Evolutionary conservation across 2,113 vertebrate genomes (phyloP).

Genomic region (Ctenomys sociabilis): DNA sequence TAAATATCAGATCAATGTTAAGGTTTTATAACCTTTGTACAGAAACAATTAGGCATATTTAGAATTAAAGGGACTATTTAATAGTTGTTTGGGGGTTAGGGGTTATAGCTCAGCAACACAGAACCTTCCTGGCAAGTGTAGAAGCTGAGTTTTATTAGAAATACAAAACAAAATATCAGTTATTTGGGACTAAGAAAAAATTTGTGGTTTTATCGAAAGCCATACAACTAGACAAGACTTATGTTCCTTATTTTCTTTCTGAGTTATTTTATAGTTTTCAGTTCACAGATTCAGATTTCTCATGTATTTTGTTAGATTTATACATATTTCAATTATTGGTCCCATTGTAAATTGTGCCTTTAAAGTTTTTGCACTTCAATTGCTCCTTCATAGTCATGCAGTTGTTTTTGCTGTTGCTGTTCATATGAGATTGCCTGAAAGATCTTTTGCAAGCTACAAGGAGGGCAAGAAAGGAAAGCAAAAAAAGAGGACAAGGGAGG

Average conservation of each 20-base stretch:
- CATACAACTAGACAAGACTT: background rate
- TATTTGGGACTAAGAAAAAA: background rate
- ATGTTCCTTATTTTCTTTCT: conserved; percentile 33
- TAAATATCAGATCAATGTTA: background rate
- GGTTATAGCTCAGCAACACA: no score
- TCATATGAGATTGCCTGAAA: background rate
- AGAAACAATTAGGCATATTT: background rate
- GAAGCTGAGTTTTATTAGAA: no score
- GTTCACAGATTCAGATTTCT: background rate
- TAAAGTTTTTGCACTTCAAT: background rate
- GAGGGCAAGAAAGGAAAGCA: background rate
- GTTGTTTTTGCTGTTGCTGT: background rate
- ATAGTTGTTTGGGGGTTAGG: background rate
- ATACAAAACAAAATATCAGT: background rate
- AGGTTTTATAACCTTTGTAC: background rate
- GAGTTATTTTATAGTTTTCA: background rate
- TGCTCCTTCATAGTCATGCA: background rate
- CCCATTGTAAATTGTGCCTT: background rate
- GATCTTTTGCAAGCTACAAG: background rate
- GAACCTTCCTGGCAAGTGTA: no score
- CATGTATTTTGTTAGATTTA: background rate
- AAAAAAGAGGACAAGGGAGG: background rate
- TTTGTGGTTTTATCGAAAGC: background rate
- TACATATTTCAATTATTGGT: background rate
- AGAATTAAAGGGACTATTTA: background rate